Evolutionary conservation across 2,113 vertebrate genomes (phyloP).

Genomic region (Macrotis lagotis): DNA sequence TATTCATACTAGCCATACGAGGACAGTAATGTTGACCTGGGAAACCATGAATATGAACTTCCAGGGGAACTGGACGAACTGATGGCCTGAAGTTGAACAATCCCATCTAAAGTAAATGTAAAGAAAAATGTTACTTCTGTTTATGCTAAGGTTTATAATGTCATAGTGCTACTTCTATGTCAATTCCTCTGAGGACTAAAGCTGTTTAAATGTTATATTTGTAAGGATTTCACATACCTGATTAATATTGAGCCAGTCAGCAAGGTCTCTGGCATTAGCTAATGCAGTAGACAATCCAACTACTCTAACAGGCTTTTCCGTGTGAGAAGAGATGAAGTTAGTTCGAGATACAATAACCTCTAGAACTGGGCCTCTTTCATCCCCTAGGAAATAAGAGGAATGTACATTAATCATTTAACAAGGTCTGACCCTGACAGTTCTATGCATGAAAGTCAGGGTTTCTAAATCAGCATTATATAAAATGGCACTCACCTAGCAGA

Average conservation of each 20-base stretch:
- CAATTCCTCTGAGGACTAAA: neutral
- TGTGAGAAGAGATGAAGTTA: conserved; percentile 99
- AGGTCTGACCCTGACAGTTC: conserved; percentile 22
- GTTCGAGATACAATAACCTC: conserved; percentile 99
- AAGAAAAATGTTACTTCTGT: conserved; percentile 54
- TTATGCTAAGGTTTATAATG: conserved; percentile 41
- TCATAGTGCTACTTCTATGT: neutral
- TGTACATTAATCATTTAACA: conserved; percentile 56
- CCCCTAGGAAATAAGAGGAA: conserved; percentile 85
- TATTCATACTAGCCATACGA: conserved; percentile 99
- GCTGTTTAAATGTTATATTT: neutral
- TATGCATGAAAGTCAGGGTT: conserved; percentile 16
- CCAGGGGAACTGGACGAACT: conserved; percentile 96
- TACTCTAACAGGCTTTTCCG: conserved; percentile 92
- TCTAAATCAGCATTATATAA: conserved; percentile 43
- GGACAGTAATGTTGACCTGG: conserved; percentile 99
- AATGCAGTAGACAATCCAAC: conserved; percentile 97
- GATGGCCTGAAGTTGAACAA: conserved; percentile 99
- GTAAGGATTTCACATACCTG: conserved; percentile 85
- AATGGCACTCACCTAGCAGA: conserved; percentile 89
- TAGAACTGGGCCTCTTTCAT: conserved; percentile 97
- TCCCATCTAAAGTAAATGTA: conserved; percentile 88
- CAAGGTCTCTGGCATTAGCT: conserved; percentile 97
- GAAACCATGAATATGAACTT: conserved; percentile 98
- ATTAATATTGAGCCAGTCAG: conserved; percentile 96